Conservation (phyloP, 2,797 vertebrate genomes). For the Hirundo rustica region DNA sequence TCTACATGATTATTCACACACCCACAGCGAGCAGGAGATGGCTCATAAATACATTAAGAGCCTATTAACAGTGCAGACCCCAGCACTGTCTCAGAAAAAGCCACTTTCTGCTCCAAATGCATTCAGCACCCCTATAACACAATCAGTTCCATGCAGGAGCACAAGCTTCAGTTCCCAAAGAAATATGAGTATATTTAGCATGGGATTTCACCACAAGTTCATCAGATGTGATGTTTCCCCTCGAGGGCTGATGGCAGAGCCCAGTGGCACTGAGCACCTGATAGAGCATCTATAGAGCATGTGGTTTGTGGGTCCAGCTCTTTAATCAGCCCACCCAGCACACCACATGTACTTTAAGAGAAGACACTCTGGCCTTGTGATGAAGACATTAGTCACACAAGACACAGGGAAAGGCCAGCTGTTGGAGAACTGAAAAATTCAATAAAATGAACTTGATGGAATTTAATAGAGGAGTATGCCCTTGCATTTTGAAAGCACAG, state of each 20-base stretch:
- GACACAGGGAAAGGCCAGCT: background rate
- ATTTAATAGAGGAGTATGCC: background rate
- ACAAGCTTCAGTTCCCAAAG: background rate
- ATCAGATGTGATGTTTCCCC: background rate
- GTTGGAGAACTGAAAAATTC: background rate
- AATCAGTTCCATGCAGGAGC: background rate
- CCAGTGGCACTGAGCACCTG: background rate
- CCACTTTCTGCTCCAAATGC: background rate
- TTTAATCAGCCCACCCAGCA: background rate
- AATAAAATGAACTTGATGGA: background rate
- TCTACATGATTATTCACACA: background rate
- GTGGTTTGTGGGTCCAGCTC: background rate
- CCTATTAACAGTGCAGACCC: background rate
- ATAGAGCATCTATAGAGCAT: background rate
- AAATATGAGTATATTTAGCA: background rate
- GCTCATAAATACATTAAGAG: background rate
- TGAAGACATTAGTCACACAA: background rate
- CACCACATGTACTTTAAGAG: background rate
- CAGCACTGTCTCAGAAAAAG: background rate
- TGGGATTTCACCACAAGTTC: background rate
- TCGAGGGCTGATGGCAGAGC: background rate
- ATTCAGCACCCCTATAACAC: background rate
- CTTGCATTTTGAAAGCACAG: background rate
- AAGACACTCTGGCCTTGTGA: background rate
- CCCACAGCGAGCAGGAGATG: background rate